phyloP scores from a whole-genome alignment of 2,113 vertebrate genomes.

The Notechis scutatus region DNA sequence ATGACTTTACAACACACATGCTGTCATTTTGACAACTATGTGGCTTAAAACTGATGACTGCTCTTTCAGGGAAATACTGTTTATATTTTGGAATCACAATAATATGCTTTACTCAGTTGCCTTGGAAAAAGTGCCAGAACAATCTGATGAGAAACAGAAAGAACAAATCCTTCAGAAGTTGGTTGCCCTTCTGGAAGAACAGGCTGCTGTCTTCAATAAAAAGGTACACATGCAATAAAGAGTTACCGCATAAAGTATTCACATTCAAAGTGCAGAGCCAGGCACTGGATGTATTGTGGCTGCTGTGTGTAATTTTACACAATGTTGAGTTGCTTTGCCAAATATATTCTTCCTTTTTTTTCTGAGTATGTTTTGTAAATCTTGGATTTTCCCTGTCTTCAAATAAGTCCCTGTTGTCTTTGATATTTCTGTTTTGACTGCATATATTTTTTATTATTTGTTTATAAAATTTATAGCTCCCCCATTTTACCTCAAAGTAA shows the following conservation, averaged over 20 bases:
- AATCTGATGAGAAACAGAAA: slow-evolving; percentile 33
- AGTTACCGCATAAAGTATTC: background rate
- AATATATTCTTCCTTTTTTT: background rate
- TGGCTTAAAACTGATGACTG: background rate
- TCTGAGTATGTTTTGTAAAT: background rate
- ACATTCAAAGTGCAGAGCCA: background rate
- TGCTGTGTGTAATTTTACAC: background rate
- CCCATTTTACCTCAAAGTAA: background rate
- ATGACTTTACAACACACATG: background rate
- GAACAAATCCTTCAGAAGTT: slow-evolving; percentile 60
- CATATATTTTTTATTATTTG: background rate
- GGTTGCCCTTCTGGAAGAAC: slow-evolving; percentile 63
- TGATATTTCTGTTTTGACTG: background rate
- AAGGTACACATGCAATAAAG: slow-evolving; percentile 45
- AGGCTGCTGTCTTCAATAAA: slow-evolving; percentile 64
- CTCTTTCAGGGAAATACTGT: background rate
- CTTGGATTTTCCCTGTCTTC: background rate
- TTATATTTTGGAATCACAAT: background rate
- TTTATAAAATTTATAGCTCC: background rate
- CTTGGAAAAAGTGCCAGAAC: background rate
- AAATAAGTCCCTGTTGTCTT: background rate
- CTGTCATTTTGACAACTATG: background rate
- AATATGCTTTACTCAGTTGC: slow-evolving; percentile 6
- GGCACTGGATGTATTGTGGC: background rate
- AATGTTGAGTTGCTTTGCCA: background rate